Evolutionary conservation across 2,888 invertebrate species (phyloP), one percentile per base, ranked within the genome.

Genomic region (Salpingus planirostris): DNA sequence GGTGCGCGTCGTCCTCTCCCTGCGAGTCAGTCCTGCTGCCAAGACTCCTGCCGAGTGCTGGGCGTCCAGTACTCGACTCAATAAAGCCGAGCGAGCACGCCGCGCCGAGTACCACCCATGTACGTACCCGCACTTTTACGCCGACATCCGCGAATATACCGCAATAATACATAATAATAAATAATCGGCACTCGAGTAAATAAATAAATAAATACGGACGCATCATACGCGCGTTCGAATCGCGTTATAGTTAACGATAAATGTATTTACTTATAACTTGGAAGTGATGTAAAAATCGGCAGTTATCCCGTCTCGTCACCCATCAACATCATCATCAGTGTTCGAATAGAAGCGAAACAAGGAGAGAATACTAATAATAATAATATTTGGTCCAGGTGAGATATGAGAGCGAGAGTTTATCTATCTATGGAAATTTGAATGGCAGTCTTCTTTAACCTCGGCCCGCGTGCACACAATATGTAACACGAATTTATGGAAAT

Each of bases 1-100:
- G 58, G 57, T 60, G 59, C 59, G 57, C 54, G 54, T 47, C 50
- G 45, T 38, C 42, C 43, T 47, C 47, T 54, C 51, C 55, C 52
- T 49, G 46, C 45, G 36, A 34, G 35, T 27, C 26, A 29, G 38
- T 29, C 23, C n/a, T 31, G 24, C 39, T 24, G 29, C 33, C 31
- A 23, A 10, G 5, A 18, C 18, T 18, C 18, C 35, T 34, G 38
- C 39, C 28, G 32, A 34, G 34, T 38, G 33, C 38, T 29, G 33
- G 27, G 22, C 32, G 14, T 8, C 18, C 18, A 18, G 8, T 13
- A 23, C 21, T 29, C 13, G 8, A 14, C n/a, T 29, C 13, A n/a
- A n/a, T n/a, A n/a, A n/a, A n/a, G n/a, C n/a, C n/a, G n/a, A n/a
- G n/a, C n/a, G n/a, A n/a, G n/a, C n/a, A n/a, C n/a, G n/a, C n/a